Evolutionary conservation across 2,113 vertebrate genomes (phyloP), one percentile per base, ranked within the genome.

Genomic region (Cyprinus carpio): DNA sequence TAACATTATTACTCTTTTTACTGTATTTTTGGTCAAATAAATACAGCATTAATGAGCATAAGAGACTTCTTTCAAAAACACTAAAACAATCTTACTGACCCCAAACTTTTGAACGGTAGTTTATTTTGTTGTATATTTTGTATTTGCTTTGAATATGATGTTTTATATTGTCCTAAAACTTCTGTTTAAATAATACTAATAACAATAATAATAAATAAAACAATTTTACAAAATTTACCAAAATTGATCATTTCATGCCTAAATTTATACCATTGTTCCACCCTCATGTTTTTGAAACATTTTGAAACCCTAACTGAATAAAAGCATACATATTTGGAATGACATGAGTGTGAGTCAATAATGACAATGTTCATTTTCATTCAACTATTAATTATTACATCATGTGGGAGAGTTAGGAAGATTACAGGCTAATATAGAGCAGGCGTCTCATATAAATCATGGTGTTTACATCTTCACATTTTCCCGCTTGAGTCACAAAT

Each of bases 361-460:
- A 72, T 72, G 31, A 12, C 18, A 40, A 40, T 5, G 8, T 23
- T 72, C 0, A 71, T 71, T 71, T 40, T 40, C 67, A 71, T n/a
- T n/a, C 34, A 40, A 16, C 4, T 71, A 6, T 23, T 71, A 71
- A 71, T 40, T 34, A 71, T 23, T 71, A 37, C 67, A 72, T 37
- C 34, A 13, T 82, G 76, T 83, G 34, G 34, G 51, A 37, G 46
- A 3, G 9, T 20, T 2, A 40, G 46, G 43, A 23, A 27, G 64
- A 84, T 84, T 84, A 84, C 49, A 87, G 51, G 49, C 51, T 77
- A 77, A 80, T 69, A 72, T 6, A 23, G 25, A 69, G 75, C 69
- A 69, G 65, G 23, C 11, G 12, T 34, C 46, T 75, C 18, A 37
- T 67, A 82, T 69, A 56, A 34, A 74, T 60, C 80, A 78, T 29